These are phyloP conservation scores for Holothuria glaberrima DNA, from an alignment of 35 echinoderm and acorn worm genomes.

Conservation along the genomic window DNA sequence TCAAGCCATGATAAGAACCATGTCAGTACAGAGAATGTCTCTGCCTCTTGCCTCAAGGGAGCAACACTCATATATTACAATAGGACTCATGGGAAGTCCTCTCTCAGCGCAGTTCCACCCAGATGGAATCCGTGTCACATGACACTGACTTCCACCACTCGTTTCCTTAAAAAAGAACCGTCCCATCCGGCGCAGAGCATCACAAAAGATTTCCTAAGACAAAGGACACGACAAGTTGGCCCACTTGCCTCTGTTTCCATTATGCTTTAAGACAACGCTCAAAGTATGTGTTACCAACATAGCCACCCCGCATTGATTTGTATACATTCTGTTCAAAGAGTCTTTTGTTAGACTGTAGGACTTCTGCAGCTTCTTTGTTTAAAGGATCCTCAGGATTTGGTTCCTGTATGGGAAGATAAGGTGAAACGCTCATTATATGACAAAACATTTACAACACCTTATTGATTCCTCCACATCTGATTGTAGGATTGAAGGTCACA, in stretches of 20 bases:
- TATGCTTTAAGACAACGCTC: conserved; percentile 92
- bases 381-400: conserved; percentile 97
- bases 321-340: conserved; percentile 97
- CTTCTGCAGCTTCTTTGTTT: conserved; percentile 98
- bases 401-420: conserved; percentile 69
- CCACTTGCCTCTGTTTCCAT: conserved; percentile 44
- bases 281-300: conserved; percentile 96
- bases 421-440: background rate
- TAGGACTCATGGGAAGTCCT: too few species aligned
- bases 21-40: too few species aligned
- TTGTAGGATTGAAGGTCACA: too few species aligned
- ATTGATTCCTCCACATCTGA: too few species aligned
- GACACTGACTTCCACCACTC: background rate
- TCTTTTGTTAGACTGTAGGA: conserved; percentile 85
- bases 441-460: background rate
- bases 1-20: too few species aligned
- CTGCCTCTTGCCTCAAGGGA: too few species aligned
- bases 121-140: too few species aligned
- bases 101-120: too few species aligned
- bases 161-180: background rate
- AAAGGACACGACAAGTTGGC: conserved; percentile 18
- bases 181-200: background rate
- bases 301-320: conserved; percentile 95
- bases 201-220: conserved; percentile 16
- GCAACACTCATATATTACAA: too few species aligned